Evolutionary conservation across 2,113 vertebrate genomes (phyloP).

Genomic region (Marmota monax): DNA sequence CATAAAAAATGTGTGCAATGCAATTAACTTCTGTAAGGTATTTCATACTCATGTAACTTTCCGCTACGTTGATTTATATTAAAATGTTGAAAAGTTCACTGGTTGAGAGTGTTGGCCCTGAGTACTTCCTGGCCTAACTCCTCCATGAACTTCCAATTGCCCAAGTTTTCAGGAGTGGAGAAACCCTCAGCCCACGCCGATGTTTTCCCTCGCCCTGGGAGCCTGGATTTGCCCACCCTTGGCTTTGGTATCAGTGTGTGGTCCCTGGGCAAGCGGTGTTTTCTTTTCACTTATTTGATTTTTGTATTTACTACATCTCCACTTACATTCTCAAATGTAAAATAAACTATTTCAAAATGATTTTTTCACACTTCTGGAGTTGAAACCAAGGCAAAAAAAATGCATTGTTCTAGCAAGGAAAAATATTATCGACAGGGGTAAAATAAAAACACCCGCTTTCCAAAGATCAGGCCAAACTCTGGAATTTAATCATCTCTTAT

Average conservation of each 20-base stretch:
- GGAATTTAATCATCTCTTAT: conserved; percentile 65
- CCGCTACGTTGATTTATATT: conserved; percentile 43
- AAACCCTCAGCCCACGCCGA: background rate
- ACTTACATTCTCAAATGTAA: conserved; percentile 58
- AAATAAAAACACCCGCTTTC: conserved; percentile 70
- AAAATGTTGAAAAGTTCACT: conserved; percentile 30
- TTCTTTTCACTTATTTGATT: conserved; percentile 60
- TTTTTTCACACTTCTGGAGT: conserved; percentile 36
- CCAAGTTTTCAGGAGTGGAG: background rate
- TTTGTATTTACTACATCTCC: conserved; percentile 35
- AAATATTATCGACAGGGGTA: background rate
- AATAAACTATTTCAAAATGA: conserved; percentile 65
- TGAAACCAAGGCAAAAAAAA: conserved; percentile 38
- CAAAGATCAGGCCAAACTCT: conserved; percentile 37
- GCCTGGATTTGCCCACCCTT: background rate
- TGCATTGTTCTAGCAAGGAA: conserved; percentile 19
- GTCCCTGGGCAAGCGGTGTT: conserved; percentile 17
- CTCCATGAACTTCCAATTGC: background rate
- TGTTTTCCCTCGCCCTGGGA: background rate
- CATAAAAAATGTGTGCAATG: background rate
- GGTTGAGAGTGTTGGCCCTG: background rate
- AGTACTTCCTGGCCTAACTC: conserved; percentile 8
- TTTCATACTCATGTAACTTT: conserved; percentile 10
- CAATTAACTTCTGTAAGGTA: background rate
- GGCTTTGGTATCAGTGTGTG: conserved; percentile 10